Evolutionary conservation across 2,888 invertebrate genomes (phyloP).

Genomic region (Cartodere bifasciata): DNA sequence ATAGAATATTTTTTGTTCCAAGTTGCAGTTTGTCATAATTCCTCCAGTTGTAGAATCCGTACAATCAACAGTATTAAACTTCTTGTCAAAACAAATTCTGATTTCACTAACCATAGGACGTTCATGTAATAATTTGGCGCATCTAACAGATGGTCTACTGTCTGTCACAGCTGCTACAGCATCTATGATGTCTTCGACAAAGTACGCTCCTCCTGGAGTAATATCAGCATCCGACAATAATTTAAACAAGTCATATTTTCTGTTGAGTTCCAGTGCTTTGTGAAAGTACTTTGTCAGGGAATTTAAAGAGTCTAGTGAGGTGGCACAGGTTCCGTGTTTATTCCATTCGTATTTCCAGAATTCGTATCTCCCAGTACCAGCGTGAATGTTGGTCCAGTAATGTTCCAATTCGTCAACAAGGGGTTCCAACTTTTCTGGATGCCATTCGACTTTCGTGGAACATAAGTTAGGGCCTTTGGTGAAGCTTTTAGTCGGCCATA

Average conservation of each 20-base stretch:
- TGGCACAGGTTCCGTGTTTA: conserved; percentile 68
- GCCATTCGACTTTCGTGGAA: conserved; percentile 47
- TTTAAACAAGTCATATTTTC: conserved; percentile 44
- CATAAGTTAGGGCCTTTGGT: conserved; percentile 55
- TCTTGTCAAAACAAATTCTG: conserved; percentile 49
- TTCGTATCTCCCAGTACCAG: conserved; percentile 33
- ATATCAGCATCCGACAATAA: conserved; percentile 43
- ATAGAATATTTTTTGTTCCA: too few species aligned
- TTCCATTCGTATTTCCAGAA: conserved; percentile 68
- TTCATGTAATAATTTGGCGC: conserved; percentile 41
- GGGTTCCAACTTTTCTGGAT: conserved; percentile 40
- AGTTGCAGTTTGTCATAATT: too few species aligned
- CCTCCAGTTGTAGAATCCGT: too few species aligned
- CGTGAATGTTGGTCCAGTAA: conserved; percentile 61
- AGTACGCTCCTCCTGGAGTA: conserved; percentile 35
- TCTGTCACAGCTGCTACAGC: conserved; percentile 40
- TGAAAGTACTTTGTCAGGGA: conserved; percentile 52
- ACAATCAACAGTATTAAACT: conserved; percentile 26
- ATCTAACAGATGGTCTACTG: conserved; percentile 47
- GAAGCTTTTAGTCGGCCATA: conserved; percentile 61
- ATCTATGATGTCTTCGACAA: conserved; percentile 35
- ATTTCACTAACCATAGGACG: conserved; percentile 51
- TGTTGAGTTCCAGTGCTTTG: conserved; percentile 45
- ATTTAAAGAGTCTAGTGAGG: conserved; percentile 38
- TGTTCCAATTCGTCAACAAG: conserved; percentile 29